Base-by-base conservation (phyloP, 2,113 vertebrate species). In the Thamnophis sirtalis region DNA sequence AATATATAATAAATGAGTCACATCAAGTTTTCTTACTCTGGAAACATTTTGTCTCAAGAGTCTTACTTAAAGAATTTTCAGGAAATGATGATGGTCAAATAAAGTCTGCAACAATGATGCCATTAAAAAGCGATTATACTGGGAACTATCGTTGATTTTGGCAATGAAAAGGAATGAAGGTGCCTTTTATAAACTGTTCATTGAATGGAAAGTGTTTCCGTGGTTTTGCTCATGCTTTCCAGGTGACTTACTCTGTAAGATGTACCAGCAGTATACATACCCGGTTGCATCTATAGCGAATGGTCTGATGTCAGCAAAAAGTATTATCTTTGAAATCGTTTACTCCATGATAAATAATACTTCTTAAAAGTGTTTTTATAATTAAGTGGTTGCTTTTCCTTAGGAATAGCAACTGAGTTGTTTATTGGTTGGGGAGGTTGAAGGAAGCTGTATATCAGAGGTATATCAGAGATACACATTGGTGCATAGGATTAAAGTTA, bases 61-160 rank as follows among this genome's bases (percentile, higher is more conserved):
- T 94, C 91, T 89, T 93, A 26, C 92, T 0, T 10, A 73, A 94
- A 89, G 92, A 94, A 95, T 96, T 93, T 96, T 94, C 96, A 97
- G 96, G 96, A 97, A 97, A 97, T 97, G 96, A 93, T 93, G 96
- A 95, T 56, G 94, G 91, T 96, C 95, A 93, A 95, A 90, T 94
- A 91, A 96, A 95, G 96, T 96, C 89, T 87, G 93, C 94, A 96
- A 94, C 3, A 93, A 92, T 94, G 93, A 93, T 26, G 38, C 85
- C 91, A 92, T 93, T 88, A 88, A 86, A 95, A 93, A 89, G 89
- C 87, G 73, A 90, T 56, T 89, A 80, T 33, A 89, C 56, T 68
- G 93, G 93, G 53, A 50, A 92, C 90, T 92, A 91, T 86, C 91
- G 95, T 93, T 89, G 92, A 87, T 21, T 49, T 86, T 92, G 84